A percentile compares a stretch with the other conserved stretches of the same genome.
Evolutionary conservation across 2,888 invertebrate species (phyloP).

Genomic region (Melitaea athalia): DNA sequence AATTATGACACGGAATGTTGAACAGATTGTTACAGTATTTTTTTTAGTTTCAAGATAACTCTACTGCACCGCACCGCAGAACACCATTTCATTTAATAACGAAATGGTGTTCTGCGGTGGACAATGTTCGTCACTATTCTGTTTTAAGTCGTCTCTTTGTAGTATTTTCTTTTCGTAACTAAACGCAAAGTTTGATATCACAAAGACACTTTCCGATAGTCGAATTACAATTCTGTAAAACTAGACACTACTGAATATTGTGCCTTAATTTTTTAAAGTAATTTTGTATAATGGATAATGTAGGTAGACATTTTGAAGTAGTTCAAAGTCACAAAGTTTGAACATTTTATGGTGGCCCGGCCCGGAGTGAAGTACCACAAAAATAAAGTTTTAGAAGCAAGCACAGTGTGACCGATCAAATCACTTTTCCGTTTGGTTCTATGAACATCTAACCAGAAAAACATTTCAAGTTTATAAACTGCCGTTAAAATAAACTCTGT

Average conservation of each 20-base stretch:
- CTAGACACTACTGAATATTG: too few relatives aligned
- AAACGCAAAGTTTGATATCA: too few relatives aligned
- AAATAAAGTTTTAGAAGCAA: slow-evolving; percentile 30
- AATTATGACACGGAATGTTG: slow-evolving; percentile 52
- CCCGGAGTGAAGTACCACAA: slow-evolving; percentile 19
- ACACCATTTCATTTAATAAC: slow-evolving; percentile 12
- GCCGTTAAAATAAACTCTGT: slow-evolving; percentile 18
- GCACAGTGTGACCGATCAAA: slow-evolving; percentile 15
- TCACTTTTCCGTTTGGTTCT: slow-evolving; percentile 30
- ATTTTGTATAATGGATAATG: neutral
- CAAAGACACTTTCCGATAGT: too few relatives aligned
- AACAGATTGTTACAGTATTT: slow-evolving; percentile 44
- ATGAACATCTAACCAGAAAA: slow-evolving; percentile 27
- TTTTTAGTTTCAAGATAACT: slow-evolving; percentile 27
- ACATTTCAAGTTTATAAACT: slow-evolving; percentile 28
- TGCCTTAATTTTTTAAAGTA: too few relatives aligned
- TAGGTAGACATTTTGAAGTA: slow-evolving; percentile 11
- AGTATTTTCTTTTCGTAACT: too few relatives aligned
- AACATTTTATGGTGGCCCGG: slow-evolving; percentile 15
- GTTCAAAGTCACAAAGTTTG: slow-evolving; percentile 22
- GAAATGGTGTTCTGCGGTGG: slow-evolving; percentile 4
- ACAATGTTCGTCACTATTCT: too few relatives aligned
- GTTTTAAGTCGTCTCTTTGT: too few relatives aligned
- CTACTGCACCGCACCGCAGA: neutral
- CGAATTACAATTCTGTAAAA: too few relatives aligned